A percentile compares a stretch with the other conserved stretches of the same genome.
Evolutionary conservation across 1,140 invertebrate genomes (phyloP).

Genomic region (Diploscapter pachys): DNA sequence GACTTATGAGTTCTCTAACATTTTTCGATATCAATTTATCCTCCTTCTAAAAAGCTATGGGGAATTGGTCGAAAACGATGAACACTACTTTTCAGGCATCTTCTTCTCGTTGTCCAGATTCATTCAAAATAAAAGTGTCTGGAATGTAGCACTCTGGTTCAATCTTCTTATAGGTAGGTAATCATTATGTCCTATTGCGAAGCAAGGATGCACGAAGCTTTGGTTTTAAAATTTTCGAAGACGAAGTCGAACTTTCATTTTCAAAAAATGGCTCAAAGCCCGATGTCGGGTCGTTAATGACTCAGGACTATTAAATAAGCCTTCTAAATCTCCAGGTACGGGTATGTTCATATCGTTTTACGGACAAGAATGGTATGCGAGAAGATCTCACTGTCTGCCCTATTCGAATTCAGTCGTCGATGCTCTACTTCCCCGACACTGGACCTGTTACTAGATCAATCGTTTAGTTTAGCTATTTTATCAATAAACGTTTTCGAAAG

Average conservation of each 20-base stretch:
- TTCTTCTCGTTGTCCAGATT: conserved; percentile 54
- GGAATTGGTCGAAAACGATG: neutral
- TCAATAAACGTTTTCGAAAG: no score
- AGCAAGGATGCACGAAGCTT: neutral
- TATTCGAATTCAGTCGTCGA: conserved; percentile 30
- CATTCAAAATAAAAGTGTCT: conserved; percentile 44
- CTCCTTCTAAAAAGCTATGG: no score
- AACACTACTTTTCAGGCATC: conserved; percentile 36
- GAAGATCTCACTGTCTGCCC: conserved; percentile 44
- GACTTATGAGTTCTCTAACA: no score
- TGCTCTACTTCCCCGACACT: conserved; percentile 33
- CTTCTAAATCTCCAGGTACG: conserved; percentile 38
- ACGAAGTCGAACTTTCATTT: neutral
- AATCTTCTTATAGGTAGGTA: conserved; percentile 53
- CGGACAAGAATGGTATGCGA: conserved; percentile 54
- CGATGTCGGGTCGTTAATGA: neutral
- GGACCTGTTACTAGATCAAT: conserved; percentile 13
- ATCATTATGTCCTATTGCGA: neutral
- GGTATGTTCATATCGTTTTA: conserved; percentile 56
- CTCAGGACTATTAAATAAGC: neutral
- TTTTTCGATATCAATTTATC: no score
- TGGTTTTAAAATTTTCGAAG: conserved; percentile 1
- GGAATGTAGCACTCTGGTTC: conserved; percentile 56
- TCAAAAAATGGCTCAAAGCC: conserved; percentile 3
- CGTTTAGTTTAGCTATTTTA: no score